phyloP scores from a whole-genome alignment of 2,888 invertebrate species.

The Uropetala carovei region DNA sequence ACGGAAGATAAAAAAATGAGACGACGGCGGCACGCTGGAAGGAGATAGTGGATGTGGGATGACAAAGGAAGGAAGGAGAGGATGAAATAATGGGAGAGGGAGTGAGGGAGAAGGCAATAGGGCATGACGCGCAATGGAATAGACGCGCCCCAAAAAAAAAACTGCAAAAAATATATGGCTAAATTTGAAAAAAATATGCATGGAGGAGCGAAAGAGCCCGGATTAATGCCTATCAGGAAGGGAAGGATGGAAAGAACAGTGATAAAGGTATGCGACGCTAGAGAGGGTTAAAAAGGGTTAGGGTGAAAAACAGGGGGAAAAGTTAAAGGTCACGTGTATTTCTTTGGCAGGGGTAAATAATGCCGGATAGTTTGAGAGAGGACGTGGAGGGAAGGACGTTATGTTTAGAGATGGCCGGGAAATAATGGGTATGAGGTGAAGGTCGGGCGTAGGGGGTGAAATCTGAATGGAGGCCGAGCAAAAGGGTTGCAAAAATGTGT shows the following conservation, averaged over 20 bases:
- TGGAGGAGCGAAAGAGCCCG: neutral
- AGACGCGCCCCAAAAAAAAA: neutral
- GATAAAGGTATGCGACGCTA: neutral
- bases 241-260: neutral
- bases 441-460: neutral
- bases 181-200: neutral
- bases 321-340: slow-evolving; percentile 27
- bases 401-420: neutral
- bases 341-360: slow-evolving; percentile 31
- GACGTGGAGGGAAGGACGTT: neutral
- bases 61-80: neutral
- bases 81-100: neutral
- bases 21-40: neutral
- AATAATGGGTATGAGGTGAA: slow-evolving; percentile 11
- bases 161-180: neutral
- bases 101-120: neutral
- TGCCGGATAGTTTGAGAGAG: neutral
- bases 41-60: neutral
- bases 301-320: neutral
- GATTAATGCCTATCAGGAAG: slow-evolving; percentile 15
- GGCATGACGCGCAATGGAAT: neutral
- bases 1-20: neutral
- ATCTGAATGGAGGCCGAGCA: neutral
- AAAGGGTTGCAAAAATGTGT: neutral
- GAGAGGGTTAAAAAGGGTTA: neutral